These are phyloP conservation scores for Gephyroberyx darwinii DNA, from an alignment of 2,797 vertebrate genomes.

Conservation along the genomic window DNA sequence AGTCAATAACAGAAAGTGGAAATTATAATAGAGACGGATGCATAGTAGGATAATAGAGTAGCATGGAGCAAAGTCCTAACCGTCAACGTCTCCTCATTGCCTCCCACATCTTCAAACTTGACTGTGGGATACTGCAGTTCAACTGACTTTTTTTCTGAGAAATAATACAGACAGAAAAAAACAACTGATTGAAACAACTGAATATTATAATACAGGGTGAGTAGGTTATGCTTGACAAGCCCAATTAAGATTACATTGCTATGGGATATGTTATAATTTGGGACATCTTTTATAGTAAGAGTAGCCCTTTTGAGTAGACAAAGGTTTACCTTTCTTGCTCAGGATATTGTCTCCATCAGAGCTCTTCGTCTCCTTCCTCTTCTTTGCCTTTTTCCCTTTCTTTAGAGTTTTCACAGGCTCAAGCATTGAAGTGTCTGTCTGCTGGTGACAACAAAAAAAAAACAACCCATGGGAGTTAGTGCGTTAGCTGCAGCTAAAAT, in stretches of 20 bases:
- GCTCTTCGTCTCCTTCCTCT: slow-evolving; percentile 63
- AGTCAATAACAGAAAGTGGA: not conserved
- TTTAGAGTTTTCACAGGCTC: slow-evolving; percentile 75
- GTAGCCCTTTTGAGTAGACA: not conserved
- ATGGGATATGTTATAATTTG: not conserved
- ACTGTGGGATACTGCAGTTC: slow-evolving; percentile 85
- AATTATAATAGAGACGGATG: not conserved
- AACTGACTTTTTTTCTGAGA: slow-evolving; percentile 76
- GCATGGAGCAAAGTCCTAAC: slow-evolving; percentile 67
- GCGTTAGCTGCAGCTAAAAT: too few relatives aligned
- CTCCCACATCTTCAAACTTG: slow-evolving; percentile 93
- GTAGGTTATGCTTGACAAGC: too few relatives aligned
- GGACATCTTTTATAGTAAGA: not conserved
- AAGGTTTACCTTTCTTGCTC: slow-evolving; percentile 79
- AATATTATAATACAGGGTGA: not conserved
- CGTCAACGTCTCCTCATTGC: slow-evolving; percentile 88
- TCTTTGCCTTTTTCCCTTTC: slow-evolving; percentile 66
- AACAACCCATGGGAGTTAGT: too few relatives aligned
- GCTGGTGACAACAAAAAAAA: slow-evolving; percentile 11
- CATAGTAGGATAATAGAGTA: too few relatives aligned
- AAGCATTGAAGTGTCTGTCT: slow-evolving; percentile 80
- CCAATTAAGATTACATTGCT: not conserved
- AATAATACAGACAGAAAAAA: slow-evolving; percentile 17
- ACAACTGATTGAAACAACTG: not conserved
- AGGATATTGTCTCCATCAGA: slow-evolving; percentile 69